Conservation (phyloP, 1,140 invertebrate genomes). For the Drosophila ohnishii region DNA sequence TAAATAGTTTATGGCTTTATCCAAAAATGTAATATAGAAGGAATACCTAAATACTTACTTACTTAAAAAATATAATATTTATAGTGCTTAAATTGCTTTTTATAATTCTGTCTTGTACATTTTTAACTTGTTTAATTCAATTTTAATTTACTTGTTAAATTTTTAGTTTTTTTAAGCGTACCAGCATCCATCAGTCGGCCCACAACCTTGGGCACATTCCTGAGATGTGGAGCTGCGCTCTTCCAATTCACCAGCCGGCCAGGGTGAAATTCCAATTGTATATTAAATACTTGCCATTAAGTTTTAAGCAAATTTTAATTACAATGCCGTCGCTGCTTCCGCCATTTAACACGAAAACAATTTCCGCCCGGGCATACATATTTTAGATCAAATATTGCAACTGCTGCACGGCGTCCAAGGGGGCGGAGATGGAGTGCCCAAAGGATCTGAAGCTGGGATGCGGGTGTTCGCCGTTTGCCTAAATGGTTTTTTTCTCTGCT, state of each 20-base stretch:
- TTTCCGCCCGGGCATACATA: constrained; percentile 62
- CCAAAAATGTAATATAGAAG: too few species aligned
- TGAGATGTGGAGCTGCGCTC: not conserved
- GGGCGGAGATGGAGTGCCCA: not conserved
- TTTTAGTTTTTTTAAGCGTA: not conserved
- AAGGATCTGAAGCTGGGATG: constrained; percentile 11
- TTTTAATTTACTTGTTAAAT: not conserved
- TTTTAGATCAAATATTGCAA: constrained; percentile 59
- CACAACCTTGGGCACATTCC: constrained; percentile 20
- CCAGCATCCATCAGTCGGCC: not conserved
- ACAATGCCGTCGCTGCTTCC: constrained; percentile 55
- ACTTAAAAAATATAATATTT: not conserved
- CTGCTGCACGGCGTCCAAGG: constrained; percentile 21
- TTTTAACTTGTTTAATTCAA: not conserved
- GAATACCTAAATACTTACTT: not conserved
- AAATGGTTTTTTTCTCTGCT: constrained; percentile 25
- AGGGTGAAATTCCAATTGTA: constrained; percentile 34
- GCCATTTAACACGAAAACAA: constrained; percentile 62
- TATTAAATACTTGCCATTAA: constrained; percentile 53
- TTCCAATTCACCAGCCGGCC: constrained; percentile 1
- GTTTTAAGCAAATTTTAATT: constrained; percentile 69
- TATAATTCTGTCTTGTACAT: not conserved
- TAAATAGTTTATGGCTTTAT: not conserved
- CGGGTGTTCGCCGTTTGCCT: constrained; percentile 21
- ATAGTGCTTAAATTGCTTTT: not conserved